Conservation (phyloP, 2,113 vertebrate species). For the Nibea coibor region DNA sequence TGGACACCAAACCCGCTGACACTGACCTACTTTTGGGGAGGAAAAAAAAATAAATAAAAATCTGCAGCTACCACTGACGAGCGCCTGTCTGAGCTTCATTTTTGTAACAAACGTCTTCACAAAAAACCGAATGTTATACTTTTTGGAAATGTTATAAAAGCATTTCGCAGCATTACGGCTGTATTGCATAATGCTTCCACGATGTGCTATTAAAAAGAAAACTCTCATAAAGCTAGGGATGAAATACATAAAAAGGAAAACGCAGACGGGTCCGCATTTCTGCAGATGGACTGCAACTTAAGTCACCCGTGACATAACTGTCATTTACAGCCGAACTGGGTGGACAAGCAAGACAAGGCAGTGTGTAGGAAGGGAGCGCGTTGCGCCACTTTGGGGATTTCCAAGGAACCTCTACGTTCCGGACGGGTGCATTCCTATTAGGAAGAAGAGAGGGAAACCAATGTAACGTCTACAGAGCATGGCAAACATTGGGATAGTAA, state of each 20-base stretch:
- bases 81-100: neutral
- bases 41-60: constrained; percentile 10
- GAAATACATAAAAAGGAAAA: constrained; percentile 44
- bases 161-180: neutral
- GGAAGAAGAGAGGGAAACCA: constrained; percentile 53
- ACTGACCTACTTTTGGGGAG: constrained; percentile 45
- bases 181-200: neutral
- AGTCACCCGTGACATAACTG: constrained; percentile 80
- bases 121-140: constrained; percentile 9
- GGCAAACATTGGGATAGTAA: constrained; percentile 33
- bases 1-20: constrained; percentile 56
- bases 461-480: constrained; percentile 62
- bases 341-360: constrained; percentile 45
- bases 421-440: constrained; percentile 72
- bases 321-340: constrained; percentile 68
- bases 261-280: constrained; percentile 55
- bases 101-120: neutral
- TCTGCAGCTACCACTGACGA: constrained; percentile 11
- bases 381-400: constrained; percentile 76
- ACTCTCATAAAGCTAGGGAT: constrained; percentile 23
- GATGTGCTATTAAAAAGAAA: constrained; percentile 14
- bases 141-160: constrained; percentile 6
- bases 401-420: constrained; percentile 65
- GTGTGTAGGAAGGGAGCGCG: constrained; percentile 43
- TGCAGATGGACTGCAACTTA: constrained; percentile 69